These are phyloP conservation scores for Colostygia pectinataria DNA, from an alignment of 2,888 invertebrate species.

Conservation along the genomic window DNA sequence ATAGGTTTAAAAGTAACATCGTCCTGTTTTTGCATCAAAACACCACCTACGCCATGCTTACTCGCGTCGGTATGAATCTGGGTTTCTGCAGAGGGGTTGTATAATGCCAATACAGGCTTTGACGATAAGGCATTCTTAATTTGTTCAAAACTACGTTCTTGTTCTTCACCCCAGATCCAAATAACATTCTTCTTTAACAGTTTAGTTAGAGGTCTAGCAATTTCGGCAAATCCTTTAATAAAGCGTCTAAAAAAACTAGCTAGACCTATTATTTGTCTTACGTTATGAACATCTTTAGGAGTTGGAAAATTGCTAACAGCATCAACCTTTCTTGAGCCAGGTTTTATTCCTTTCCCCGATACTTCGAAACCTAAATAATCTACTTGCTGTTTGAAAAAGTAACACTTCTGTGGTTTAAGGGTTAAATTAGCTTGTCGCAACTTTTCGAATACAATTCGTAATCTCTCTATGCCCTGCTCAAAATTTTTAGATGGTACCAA, in stretches of 20 bases:
- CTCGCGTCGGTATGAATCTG: background rate
- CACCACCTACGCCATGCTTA: background rate
- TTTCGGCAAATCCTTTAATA: background rate
- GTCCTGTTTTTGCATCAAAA: background rate
- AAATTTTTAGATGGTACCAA: background rate
- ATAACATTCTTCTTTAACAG: background rate
- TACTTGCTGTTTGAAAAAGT: background rate
- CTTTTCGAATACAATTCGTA: background rate
- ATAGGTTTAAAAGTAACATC: background rate
- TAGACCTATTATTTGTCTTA: background rate
- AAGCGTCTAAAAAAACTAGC: background rate
- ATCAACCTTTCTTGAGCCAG: background rate
- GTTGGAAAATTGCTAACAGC: background rate
- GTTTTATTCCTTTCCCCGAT: too few relatives aligned
- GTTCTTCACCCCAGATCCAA: background rate
- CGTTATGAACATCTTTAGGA: background rate
- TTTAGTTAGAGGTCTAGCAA: background rate
- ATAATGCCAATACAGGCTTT: background rate
- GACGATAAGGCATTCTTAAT: background rate
- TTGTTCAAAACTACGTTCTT: background rate
- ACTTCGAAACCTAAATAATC: background rate
- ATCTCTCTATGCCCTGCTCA: background rate
- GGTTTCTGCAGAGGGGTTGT: background rate
- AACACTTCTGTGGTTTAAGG: background rate
- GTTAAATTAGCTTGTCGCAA: background rate